Evolutionary conservation across 2,797 vertebrate genomes (phyloP), one percentile per base, ranked within the genome.

Genomic region (Cuculus canorus): DNA sequence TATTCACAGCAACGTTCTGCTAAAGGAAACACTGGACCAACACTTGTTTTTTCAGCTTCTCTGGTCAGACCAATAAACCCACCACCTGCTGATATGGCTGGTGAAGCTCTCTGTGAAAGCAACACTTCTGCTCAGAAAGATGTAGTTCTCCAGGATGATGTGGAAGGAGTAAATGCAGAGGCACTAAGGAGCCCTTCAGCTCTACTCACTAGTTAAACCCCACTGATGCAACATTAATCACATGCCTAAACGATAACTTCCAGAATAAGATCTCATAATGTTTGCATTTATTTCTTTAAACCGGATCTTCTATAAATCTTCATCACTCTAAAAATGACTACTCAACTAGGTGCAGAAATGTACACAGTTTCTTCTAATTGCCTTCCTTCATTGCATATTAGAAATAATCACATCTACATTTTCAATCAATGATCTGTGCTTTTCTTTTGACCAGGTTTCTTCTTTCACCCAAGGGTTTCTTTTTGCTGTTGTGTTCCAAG

Each of bases 381-480:
- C 57, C 77, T 88, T 53, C 54, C 66, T 90, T 95, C 78, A 68
- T 21, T 94, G 82, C 73, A 54, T 85, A 82, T 88, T 96, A 92
- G 80, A 93, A 95, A 76, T 85, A 95, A 94, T 66, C 65, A 18
- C 82, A 76, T 91, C 71, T 96, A 91, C 70, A 13, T 93, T 94
- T 94, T 90, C 80, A 95, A 83, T 92, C 88, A 93, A 95, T 93
- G 93, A 96, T 70, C 88, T 96, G 92, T 91, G 92, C 93, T 95
- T 94, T 95, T 93, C 87, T 93, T 93, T 86, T 86, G 88, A 92
- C 33, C 37, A 86, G 50, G 77, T 92, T 95, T 92, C 37, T 88
- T 93, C 63, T 95, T 94, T 95, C 75, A 65, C 54, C 82, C 5
- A 0, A 73, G 66, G 39, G 71, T 88, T 92, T 92, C 57, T 86